Evolutionary conservation across 2,888 invertebrate genomes (phyloP).

Genomic region (Agriotes lineatus): DNA sequence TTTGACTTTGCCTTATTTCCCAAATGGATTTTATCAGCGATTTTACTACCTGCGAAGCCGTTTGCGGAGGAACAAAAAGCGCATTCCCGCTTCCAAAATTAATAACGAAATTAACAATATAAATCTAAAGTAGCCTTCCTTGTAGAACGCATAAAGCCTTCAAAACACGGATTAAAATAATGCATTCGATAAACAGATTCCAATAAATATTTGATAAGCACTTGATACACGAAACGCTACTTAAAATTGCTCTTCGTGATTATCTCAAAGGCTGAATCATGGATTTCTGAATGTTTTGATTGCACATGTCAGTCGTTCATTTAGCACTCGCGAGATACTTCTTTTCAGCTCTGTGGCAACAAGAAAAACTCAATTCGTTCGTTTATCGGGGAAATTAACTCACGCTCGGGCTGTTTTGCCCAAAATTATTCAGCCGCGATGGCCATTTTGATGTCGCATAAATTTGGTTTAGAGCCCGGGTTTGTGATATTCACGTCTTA

Average conservation of each 20-base stretch:
- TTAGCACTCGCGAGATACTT: not conserved
- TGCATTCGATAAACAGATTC: conserved; percentile 64
- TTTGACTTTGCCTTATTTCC: too few species aligned
- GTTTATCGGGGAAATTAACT: too few species aligned
- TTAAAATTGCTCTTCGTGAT: conserved; percentile 61
- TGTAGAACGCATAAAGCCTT: conserved; percentile 65
- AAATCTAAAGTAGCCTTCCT: conserved; percentile 62
- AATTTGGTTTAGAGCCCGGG: too few species aligned
- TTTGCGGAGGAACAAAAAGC: not conserved
- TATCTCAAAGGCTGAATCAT: conserved; percentile 29
- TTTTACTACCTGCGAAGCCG: too few species aligned
- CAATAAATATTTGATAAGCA: conserved; percentile 66
- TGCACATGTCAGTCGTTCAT: not conserved
- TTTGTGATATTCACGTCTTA: too few species aligned
- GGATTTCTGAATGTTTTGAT: conserved; percentile 36
- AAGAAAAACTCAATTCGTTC: too few species aligned
- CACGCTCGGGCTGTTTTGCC: too few species aligned
- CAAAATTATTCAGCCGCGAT: too few species aligned
- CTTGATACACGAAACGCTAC: conserved; percentile 65
- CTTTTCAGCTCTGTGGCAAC: too few species aligned
- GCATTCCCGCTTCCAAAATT: not conserved
- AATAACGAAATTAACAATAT: conserved; percentile 29
- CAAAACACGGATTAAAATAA: conserved; percentile 64
- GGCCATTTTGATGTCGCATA: too few species aligned
- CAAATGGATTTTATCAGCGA: too few species aligned